Base-by-base conservation (phyloP, 2,113 vertebrate species). In the Notothenia rossii region DNA sequence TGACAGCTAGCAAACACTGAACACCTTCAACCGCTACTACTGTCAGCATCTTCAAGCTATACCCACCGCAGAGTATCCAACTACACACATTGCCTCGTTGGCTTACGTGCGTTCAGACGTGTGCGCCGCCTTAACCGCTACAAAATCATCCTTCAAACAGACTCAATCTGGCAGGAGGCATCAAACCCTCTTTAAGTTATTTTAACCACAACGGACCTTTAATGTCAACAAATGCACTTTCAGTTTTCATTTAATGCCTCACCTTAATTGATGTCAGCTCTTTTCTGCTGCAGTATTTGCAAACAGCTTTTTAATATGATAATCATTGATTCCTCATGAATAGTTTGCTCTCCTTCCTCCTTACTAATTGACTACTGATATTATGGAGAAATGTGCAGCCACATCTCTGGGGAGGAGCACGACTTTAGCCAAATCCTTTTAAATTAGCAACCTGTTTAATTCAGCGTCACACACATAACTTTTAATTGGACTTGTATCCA, bases 301-400 rank as follows among this genome's bases (percentile, higher is more conserved):
- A 63, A 80, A 80, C 29, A 11, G 1, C 45, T 64, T 87, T 87
- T 92, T 87, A 89, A 94, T 89, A 79, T 68, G 79, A 86, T 92
- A 90, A 92, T 94, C 86, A 91, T 91, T 71, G 72, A 91, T 89
- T 94, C 76, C 65, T 84, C 78, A 18, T 78, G 83, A 92, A 90
- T 88, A 90, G 85, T 92, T 92, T 90, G 77, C 82, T 91, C 84
- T 48, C 55, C 55, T 83, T 77, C 48, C 56, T 69, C 59, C 55
- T 83, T 81, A 29, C 82, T 93, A 92, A 93, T 91, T 93, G 88
- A 91, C 86, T 81, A 61, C 65, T 86, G 75, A 91, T 93, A 90
- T 92, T 92, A 87, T 93, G 92, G 85, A 84, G 81, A 91, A 84
- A 77, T 88, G 82, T 83, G 86, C 86, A 7, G 25, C 77, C 46